phyloP scores from a whole-genome alignment of 2,888 invertebrate genomes.

The Oligia latruncula region DNA sequence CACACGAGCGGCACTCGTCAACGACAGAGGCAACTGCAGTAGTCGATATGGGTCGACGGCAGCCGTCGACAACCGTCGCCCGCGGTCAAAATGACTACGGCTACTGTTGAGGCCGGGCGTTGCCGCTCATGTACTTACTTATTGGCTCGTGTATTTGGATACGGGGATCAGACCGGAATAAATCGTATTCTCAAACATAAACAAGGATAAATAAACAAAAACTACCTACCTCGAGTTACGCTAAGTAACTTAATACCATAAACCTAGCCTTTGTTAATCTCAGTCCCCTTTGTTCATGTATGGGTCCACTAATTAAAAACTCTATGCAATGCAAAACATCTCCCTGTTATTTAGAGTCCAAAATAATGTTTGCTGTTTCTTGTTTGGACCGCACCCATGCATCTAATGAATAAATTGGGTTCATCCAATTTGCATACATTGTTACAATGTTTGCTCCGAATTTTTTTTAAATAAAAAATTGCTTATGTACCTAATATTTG shows the following conservation, averaged over 20 bases:
- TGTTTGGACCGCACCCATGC: conserved; percentile 61
- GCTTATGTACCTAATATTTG: neutral
- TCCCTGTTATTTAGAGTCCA: conserved; percentile 58
- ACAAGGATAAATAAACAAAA: conserved; percentile 25
- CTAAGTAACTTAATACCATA: conserved; percentile 37
- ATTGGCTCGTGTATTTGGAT: no score
- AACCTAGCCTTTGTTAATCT: conserved; percentile 22
- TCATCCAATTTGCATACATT: conserved; percentile 64
- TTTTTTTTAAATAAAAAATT: conserved; percentile 6
- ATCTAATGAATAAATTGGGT: conserved; percentile 74
- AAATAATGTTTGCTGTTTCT: conserved; percentile 66
- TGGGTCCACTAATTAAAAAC: conserved; percentile 56
- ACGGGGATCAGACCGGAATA: no score
- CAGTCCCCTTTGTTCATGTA: conserved; percentile 45
- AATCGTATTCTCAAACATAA: neutral
- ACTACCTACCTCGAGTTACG: neutral
- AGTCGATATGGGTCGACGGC: no score
- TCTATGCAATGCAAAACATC: conserved; percentile 56
- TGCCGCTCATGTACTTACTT: no score
- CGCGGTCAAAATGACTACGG: no score
- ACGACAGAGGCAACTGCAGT: no score
- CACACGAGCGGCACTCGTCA: no score
- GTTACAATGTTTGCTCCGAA: conserved; percentile 58
- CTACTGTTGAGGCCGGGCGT: no score
- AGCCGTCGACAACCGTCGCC: no score